Evolutionary conservation across 2,113 vertebrate genomes (phyloP).

Genomic region (Daphoenositta chrysoptera): DNA sequence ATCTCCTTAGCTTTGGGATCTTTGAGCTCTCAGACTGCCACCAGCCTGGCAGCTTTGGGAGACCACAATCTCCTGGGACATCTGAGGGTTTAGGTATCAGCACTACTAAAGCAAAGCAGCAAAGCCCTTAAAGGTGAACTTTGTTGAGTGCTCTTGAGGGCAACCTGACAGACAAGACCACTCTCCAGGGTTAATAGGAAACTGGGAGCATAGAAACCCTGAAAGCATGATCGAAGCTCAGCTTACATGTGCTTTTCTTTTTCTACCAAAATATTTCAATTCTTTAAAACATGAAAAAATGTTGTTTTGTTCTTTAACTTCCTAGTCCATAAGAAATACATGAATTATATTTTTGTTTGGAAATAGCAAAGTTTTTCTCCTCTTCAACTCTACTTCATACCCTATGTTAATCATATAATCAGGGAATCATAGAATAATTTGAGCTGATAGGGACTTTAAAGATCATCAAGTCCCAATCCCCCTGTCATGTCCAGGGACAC

Average conservation of each 20-base stretch:
- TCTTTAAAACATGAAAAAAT: background rate
- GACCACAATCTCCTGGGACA: background rate
- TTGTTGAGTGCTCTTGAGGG: background rate
- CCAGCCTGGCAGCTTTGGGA: background rate
- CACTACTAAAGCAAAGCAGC: background rate
- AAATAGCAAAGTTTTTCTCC: background rate
- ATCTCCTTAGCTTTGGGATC: background rate
- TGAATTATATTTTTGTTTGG: background rate
- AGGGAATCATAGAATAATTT: background rate
- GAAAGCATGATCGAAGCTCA: background rate
- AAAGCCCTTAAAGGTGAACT: background rate
- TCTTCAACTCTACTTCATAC: background rate
- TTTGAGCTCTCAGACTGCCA: background rate
- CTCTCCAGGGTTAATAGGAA: background rate
- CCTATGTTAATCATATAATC: background rate
- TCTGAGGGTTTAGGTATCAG: background rate
- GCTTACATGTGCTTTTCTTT: background rate
- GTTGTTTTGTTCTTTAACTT: background rate
- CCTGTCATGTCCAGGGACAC: background rate
- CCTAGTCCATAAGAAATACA: background rate
- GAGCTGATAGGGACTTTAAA: background rate
- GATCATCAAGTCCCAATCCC: background rate
- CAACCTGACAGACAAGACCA: background rate
- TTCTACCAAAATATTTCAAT: background rate
- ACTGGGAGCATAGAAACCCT: background rate